phyloP scores from a whole-genome alignment of 92 coral and sea anemone genomes.

The Epizoanthus illoricatus region DNA sequence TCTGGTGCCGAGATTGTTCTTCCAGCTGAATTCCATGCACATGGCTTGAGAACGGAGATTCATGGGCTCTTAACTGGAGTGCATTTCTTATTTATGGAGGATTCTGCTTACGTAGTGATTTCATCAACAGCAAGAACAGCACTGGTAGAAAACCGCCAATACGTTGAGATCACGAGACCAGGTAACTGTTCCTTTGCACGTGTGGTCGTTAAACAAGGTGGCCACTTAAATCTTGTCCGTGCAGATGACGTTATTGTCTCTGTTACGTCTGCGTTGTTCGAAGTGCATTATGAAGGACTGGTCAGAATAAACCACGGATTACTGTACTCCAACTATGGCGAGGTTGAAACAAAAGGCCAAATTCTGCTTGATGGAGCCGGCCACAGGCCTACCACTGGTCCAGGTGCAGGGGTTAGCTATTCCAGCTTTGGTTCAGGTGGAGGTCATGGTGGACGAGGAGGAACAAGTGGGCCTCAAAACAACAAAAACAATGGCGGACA shows the following conservation, averaged over 20 bases:
- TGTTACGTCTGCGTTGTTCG: slow-evolving; percentile 65
- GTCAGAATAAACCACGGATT: slow-evolving; percentile 61
- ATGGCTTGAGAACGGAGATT: slow-evolving; percentile 60
- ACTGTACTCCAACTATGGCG: slow-evolving; percentile 57
- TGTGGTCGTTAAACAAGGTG: slow-evolving; percentile 62
- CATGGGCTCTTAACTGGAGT: slow-evolving; percentile 65
- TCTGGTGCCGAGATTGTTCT: slow-evolving; percentile 62
- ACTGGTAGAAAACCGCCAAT: slow-evolving; percentile 64
- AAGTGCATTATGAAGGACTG: slow-evolving; percentile 58
- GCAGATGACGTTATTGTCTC: slow-evolving; percentile 50
- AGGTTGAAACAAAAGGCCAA: slow-evolving; percentile 58
- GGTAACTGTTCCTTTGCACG: slow-evolving; percentile 66
- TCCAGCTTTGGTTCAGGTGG: slow-evolving; percentile 66
- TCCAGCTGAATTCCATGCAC: slow-evolving; percentile 68
- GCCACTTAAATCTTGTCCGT: slow-evolving; percentile 55
- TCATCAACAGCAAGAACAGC: slow-evolving; percentile 71
- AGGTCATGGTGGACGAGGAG: slow-evolving; percentile 71
- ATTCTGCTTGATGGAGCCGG: slow-evolving; percentile 60
- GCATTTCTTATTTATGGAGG: slow-evolving; percentile 61
- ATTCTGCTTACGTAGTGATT: slow-evolving; percentile 45
- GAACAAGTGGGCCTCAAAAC: slow-evolving; percentile 34
- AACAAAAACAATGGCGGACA: slow-evolving; percentile 43
- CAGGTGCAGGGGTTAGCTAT: slow-evolving; percentile 46
- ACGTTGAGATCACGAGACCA: slow-evolving; percentile 59
- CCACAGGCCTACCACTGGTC: slow-evolving; percentile 44